Evolutionary conservation across 2,113 vertebrate genomes (phyloP), one percentile per base, ranked within the genome.

Genomic region (Xenopus laevis): DNA sequence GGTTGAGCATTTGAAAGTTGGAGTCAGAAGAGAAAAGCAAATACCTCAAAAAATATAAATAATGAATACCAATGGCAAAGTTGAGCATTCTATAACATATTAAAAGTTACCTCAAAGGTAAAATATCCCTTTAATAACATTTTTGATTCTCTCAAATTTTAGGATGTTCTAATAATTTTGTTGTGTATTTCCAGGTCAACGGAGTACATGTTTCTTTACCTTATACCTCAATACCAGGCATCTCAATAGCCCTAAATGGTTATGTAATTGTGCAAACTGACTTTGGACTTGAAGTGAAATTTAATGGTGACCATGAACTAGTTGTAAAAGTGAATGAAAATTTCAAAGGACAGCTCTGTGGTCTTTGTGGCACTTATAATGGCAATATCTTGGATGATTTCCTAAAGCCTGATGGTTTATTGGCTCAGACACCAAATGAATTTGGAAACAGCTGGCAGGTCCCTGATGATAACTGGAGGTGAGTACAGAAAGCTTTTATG

Each of bases 391-490:
- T 78, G 0, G 91, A 92, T 72, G 91, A 93, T 72, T 90, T 92
- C 11, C 2, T 86, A 21, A 85, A 72, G 20, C 86, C 89, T 11
- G 87, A 77, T 16, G 90, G 89, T 4, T 74, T 78, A 0, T 69
- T 74, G 62, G 92, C 93, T 64, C 80, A 79, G 8, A 80, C 58
- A 4, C 7, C 79, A 1, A 86, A 87, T 23, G 81, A 85, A 30
- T 93, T 92, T 47, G 95, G 95, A 75, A 86, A 93, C 69, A 93
- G 91, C 83, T 93, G 91, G 91, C 87, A 73, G 61, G 77, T 84
- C 60, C 16, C 68, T 1, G 82, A 79, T 45, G 65, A 59, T 10
- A 57, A 82, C 62, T 81, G 85, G 79, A 57, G 52, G 91, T 92
- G 67, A 86, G 90, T 82, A 50, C 23, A 27, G 1, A 64, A 65